A percentile compares a stretch with the other conserved stretches of the same genome.
Evolutionary conservation across 2,113 vertebrate genomes (phyloP).

Genomic region (Macquaria australasica): DNA sequence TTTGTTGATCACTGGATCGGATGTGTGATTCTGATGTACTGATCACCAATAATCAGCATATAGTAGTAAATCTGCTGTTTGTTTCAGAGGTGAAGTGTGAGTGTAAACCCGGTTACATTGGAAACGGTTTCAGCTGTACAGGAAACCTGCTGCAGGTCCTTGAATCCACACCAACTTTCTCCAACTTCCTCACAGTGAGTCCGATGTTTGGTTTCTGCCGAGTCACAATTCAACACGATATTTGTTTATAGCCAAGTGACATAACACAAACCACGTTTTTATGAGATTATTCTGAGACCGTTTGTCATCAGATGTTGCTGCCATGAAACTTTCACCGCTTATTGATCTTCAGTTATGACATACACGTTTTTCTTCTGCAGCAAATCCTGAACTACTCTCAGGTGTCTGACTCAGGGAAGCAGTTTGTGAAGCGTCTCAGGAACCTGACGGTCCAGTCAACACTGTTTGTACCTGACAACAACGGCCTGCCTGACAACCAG

Average conservation of each 20-base stretch:
- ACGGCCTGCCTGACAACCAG: constrained; percentile 86
- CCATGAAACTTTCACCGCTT: not conserved
- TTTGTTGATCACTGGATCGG: not conserved
- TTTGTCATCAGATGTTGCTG: no score
- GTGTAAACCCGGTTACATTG: constrained; percentile 91
- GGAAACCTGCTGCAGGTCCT: constrained; percentile 95
- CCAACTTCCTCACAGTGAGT: constrained; percentile 91
- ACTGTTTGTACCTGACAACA: constrained; percentile 91
- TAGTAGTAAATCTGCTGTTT: not conserved
- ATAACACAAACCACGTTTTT: not conserved
- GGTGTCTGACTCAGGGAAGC: constrained; percentile 82
- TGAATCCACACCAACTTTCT: constrained; percentile 84
- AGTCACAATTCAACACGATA: not conserved
- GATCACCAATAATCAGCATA: not conserved
- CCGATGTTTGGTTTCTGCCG: not conserved
- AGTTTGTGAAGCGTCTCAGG: constrained; percentile 85
- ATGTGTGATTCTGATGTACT: not conserved
- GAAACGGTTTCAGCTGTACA: constrained; percentile 89
- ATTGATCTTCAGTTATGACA: not conserved
- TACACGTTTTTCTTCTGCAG: constrained; percentile 70
- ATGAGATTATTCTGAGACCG: no score
- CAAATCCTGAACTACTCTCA: constrained; percentile 89
- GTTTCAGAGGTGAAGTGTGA: constrained; percentile 91
- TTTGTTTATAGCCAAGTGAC: not conserved
- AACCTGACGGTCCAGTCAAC: constrained; percentile 86